A percentile compares a stretch with the other conserved stretches of the same genome.
Conservation (phyloP, 1,140 invertebrate species). For the Metopolophium dirhodum region DNA sequence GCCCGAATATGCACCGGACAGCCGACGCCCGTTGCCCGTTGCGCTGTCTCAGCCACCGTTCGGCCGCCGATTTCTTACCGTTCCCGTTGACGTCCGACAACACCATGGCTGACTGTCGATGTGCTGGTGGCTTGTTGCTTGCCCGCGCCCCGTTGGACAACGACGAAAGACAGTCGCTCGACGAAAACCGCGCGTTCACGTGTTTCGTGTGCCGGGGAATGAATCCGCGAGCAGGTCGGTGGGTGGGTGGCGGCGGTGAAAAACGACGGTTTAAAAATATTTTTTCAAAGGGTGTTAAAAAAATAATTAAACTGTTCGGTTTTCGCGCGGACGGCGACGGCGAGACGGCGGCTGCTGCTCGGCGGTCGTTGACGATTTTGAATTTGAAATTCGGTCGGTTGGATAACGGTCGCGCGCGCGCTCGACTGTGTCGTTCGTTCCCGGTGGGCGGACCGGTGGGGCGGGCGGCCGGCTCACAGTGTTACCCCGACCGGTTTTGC, state of each 20-base stretch:
- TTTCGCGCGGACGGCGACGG: background rate
- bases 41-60: conserved; percentile 47
- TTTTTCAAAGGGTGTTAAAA: background rate
- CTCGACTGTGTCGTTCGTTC: background rate
- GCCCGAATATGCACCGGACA: conserved; percentile 43
- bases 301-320: background rate
- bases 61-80: conserved; percentile 22
- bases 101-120: background rate
- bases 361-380: conserved; percentile 25
- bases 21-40: conserved; percentile 25
- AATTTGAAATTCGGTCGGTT: conserved; percentile 51
- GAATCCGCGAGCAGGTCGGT: background rate
- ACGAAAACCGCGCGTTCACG: background rate
- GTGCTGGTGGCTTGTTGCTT: background rate
- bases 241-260: background rate
- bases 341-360: conserved; percentile 21
- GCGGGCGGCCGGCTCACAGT: conserved; percentile 2
- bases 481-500: conserved; percentile 30
- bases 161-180: background rate
- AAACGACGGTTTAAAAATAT: background rate
- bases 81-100: conserved; percentile 26
- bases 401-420: conserved; percentile 51
- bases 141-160: background rate
- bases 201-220: background rate
- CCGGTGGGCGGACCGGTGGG: background rate